Conservation (phyloP, 2,113 vertebrate genomes). For the Dipodomys merriami region DNA sequence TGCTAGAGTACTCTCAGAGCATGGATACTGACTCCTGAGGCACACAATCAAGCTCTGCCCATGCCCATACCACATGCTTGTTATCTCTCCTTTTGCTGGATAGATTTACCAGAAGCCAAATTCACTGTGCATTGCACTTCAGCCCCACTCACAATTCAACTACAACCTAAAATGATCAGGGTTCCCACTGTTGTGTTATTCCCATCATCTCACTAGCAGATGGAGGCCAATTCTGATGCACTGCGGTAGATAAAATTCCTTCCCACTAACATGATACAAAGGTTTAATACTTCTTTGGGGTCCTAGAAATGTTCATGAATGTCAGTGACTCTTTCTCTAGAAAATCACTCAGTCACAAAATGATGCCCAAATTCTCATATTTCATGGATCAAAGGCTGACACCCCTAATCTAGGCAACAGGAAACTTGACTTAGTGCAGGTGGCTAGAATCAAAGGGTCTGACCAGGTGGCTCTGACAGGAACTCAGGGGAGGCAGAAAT, state of each 20-base stretch:
- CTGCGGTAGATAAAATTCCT: not conserved
- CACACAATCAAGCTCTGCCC: accelerated
- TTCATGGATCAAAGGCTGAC: not conserved
- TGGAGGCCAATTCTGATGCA: not conserved
- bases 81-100: not conserved
- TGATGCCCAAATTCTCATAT: not conserved
- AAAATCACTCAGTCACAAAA: not conserved
- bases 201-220: not conserved
- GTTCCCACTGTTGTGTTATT: not conserved
- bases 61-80: accelerated
- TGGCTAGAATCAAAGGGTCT: not conserved
- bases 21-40: accelerated
- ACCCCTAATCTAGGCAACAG: not conserved
- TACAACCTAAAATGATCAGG: not conserved
- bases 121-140: accelerated
- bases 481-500: not conserved
- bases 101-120: too few species aligned
- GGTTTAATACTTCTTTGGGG: not conserved
- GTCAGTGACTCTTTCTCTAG: not conserved
- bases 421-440: not conserved
- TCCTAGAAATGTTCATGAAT: not conserved
- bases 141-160: not conserved
- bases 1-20: not conserved
- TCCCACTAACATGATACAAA: accelerated
- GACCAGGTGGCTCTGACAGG: not conserved